These are phyloP conservation scores for Colaptes auratus DNA, from an alignment of 2,113 vertebrate species.

Conservation along the genomic window DNA sequence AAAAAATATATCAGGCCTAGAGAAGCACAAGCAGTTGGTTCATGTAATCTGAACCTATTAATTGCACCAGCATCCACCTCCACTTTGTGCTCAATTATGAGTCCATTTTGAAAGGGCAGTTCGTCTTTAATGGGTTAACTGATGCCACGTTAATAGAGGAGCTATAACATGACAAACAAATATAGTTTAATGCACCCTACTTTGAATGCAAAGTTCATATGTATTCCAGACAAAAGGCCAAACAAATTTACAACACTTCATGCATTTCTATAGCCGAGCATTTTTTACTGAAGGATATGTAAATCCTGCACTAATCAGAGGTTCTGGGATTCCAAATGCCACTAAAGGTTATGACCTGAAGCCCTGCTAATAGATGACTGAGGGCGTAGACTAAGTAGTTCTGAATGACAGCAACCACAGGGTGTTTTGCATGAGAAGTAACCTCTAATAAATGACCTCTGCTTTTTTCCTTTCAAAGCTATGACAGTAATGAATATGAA, in stretches of 20 bases:
- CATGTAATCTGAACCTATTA: slow-evolving; percentile 45
- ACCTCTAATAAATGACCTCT: slow-evolving; percentile 94
- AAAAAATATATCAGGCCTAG: slow-evolving; percentile 29
- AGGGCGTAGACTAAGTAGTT: slow-evolving; percentile 73
- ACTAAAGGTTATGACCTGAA: slow-evolving; percentile 90
- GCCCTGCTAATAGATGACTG: slow-evolving; percentile 89
- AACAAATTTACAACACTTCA: slow-evolving; percentile 90
- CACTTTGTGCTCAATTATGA: slow-evolving; percentile 25
- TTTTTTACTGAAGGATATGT: slow-evolving; percentile 90
- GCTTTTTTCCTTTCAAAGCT: slow-evolving; percentile 86
- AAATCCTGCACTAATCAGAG: slow-evolving; percentile 95
- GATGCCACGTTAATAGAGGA: slow-evolving; percentile 63
- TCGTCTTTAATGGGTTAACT: slow-evolving; percentile 72
- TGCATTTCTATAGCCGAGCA: slow-evolving; percentile 83
- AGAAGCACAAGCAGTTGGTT: slow-evolving; percentile 22
- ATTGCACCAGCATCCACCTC: slow-evolving; percentile 45
- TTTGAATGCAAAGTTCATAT: slow-evolving; percentile 78
- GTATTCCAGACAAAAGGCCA: slow-evolving; percentile 91
- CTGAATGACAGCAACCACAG: slow-evolving; percentile 93
- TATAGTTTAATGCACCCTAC: slow-evolving; percentile 68
- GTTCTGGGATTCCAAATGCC: slow-evolving; percentile 93
- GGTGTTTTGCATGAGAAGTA: slow-evolving; percentile 90
- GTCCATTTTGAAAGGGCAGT: slow-evolving; percentile 45
- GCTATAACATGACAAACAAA: slow-evolving; percentile 55
- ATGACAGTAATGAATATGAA: slow-evolving; percentile 95